Percentiles rank a stretch among this genome's conserved stretches.
phyloP scores from a whole-genome alignment of 2,113 vertebrate species.

The Scolopax mira region DNA sequence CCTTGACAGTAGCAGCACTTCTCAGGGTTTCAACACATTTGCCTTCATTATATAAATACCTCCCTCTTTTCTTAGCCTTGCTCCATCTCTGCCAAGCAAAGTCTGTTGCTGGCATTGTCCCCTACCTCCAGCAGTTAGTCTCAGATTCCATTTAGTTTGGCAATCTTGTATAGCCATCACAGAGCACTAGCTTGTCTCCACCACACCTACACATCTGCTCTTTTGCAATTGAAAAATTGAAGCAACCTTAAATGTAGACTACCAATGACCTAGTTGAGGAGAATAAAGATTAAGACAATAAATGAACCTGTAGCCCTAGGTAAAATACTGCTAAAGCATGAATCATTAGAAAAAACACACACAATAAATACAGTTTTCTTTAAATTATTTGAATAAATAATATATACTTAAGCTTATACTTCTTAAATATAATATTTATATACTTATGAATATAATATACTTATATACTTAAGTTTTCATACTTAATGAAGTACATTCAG shows the following conservation, averaged over 20 bases:
- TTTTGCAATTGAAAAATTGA: background rate
- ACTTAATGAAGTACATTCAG: background rate
- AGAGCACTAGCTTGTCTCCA: background rate
- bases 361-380: background rate
- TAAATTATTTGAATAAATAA: background rate
- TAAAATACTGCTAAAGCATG: background rate
- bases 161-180: background rate
- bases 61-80: background rate
- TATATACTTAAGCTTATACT: background rate
- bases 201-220: background rate
- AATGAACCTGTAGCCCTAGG: background rate
- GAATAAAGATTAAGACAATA: background rate
- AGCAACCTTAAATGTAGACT: background rate
- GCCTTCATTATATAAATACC: background rate
- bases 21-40: background rate
- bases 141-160: background rate
- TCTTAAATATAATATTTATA: too few species aligned
- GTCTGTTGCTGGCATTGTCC: accelerated
- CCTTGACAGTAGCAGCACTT: accelerated
- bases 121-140: background rate
- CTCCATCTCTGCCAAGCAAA: background rate
- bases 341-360: background rate
- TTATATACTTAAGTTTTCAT: background rate
- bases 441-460: too few species aligned
- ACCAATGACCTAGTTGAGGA: background rate